These are phyloP conservation scores for Myiagra hebetior DNA, from an alignment of 2,113 vertebrate genomes.

Conservation along the genomic window DNA sequence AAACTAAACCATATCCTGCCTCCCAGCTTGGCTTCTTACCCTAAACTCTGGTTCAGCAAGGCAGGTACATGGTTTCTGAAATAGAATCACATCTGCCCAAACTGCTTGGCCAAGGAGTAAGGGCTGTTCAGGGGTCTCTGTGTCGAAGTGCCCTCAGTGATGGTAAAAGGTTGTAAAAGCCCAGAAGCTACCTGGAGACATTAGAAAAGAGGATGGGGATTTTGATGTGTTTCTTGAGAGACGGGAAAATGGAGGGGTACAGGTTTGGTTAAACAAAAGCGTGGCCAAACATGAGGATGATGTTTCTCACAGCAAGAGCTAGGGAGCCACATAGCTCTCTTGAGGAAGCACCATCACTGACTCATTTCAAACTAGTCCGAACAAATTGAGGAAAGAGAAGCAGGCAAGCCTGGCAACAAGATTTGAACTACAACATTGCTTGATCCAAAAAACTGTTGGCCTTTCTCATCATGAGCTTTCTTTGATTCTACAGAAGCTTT, in stretches of 20 bases:
- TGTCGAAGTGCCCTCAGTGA: neutral
- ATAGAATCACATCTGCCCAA: neutral
- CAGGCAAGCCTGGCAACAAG: slow-evolving; percentile 20
- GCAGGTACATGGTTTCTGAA: slow-evolving; percentile 15
- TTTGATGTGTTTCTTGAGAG: neutral
- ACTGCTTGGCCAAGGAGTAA: neutral
- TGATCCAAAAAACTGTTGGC: slow-evolving; percentile 44
- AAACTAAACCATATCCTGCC: slow-evolving; percentile 13
- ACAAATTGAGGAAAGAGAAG: slow-evolving; percentile 44
- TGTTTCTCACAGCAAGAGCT: neutral
- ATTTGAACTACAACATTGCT: neutral
- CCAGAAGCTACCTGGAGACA: neutral
- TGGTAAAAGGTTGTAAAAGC: neutral
- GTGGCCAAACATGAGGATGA: neutral
- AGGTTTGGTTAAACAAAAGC: neutral
- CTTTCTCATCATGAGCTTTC: slow-evolving; percentile 39
- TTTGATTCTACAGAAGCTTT: slow-evolving; percentile 61
- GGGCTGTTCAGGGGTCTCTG: neutral
- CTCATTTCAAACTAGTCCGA: slow-evolving; percentile 40
- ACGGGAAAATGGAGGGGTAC: neutral
- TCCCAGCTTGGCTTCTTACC: slow-evolving; percentile 13
- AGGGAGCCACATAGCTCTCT: neutral
- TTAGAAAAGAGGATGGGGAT: neutral
- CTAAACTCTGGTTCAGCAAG: neutral
- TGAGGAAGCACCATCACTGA: slow-evolving; percentile 25